Base-by-base conservation (phyloP, 1,140 invertebrate species). In the Harpegnathos saltator region DNA sequence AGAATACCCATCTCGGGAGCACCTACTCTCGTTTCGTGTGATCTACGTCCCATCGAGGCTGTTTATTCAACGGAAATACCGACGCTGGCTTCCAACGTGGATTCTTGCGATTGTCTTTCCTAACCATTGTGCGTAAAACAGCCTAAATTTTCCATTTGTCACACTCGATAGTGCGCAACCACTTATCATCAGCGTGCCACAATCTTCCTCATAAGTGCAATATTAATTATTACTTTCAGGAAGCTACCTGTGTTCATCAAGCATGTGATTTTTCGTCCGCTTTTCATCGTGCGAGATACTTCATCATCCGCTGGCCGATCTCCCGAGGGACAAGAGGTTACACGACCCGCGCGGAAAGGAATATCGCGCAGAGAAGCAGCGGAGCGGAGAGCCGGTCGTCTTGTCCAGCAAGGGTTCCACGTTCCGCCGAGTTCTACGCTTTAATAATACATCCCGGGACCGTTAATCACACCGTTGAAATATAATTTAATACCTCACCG, bases 401-500 rank as follows among this genome's bases (percentile, higher is more conserved):
- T 81, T 82, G 75, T 84, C 77, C 83, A 33, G 65, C 82, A 88
- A 82, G 83, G 65, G 87, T 85, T 87, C 75, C 82, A 87, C 52
- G 63, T 88, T 61, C 38, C 44, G 17, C 50, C 17, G 52, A 44
- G 58, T 71, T 54, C 75, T 68, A 29, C 19, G 54, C 82, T 88
- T 88, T 88, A 88, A 88, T 88, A 88, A 88, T 85, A 88, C 72
- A 88, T 87, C 66, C 38, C 19, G 24, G 44, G 59, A 68, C 68
- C 85, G 88, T 90, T 90, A 90, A 90, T 90, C 88, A 90, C 75
- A 65, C 29, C 58, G 74, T 65, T 89, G 89, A 89, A 89, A 89
- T 90, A 90, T 90, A 90, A 90, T 90, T 90, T 89, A 90, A 90
- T 90, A 89, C 77, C 62, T 77, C 71, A 74, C 38, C 83, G 80